These are phyloP conservation scores for Buteo buteo DNA, from an alignment of 2,113 vertebrate genomes.

Conservation along the genomic window DNA sequence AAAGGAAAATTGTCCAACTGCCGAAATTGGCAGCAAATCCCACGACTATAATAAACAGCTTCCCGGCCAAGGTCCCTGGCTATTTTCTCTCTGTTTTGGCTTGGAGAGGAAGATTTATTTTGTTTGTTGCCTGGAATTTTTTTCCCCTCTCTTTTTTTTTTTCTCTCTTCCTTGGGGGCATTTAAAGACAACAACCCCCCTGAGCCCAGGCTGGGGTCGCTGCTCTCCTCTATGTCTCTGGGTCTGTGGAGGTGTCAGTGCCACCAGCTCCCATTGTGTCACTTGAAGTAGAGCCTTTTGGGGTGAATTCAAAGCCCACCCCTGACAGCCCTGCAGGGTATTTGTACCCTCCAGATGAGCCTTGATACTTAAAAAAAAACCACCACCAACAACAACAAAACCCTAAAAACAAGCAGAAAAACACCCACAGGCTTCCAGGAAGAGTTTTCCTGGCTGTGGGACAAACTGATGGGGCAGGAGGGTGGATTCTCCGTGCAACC, in stretches of 20 bases:
- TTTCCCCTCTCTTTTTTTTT: background rate
- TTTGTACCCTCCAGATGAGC: background rate
- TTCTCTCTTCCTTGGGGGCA: background rate
- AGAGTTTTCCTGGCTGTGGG: background rate
- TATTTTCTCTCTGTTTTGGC: slow-evolving; percentile 61
- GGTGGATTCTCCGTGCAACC: background rate
- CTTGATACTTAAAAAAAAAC: background rate
- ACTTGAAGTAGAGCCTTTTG: background rate
- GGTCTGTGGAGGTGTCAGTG: background rate
- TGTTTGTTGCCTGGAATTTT: background rate
- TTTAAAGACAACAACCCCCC: background rate
- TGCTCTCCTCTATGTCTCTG: background rate
- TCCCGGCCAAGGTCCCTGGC: slow-evolving; percentile 44
- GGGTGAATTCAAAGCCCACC: background rate
- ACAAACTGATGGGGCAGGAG: background rate
- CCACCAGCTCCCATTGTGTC: background rate
- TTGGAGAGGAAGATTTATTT: slow-evolving; percentile 21
- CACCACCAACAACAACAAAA: no score
- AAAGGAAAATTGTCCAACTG: slow-evolving; percentile 39
- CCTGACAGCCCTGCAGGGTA: background rate
- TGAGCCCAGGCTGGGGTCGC: background rate
- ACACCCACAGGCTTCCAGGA: fast-evolving
- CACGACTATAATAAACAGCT: slow-evolving; percentile 39
- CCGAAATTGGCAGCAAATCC: slow-evolving; percentile 32
- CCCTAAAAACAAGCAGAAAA: background rate